A percentile compares a stretch with the other conserved stretches of the same genome.
These are phyloP conservation scores for Cephus spinipes DNA, from an alignment of 2,888 invertebrate genomes.

Conservation along the genomic window DNA sequence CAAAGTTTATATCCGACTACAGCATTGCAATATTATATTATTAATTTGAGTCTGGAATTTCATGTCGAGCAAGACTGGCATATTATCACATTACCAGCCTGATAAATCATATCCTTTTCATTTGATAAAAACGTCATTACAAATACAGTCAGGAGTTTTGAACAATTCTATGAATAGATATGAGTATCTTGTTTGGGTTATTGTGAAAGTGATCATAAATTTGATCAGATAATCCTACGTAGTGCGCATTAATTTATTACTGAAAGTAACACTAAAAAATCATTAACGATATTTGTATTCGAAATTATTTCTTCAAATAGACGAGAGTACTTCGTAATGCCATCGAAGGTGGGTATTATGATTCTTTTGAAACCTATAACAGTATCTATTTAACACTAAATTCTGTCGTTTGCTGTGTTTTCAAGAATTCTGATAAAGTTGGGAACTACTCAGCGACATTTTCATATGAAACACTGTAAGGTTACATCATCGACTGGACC, in stretches of 20 bases:
- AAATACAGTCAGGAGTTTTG: not conserved
- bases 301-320: too few relatives aligned
- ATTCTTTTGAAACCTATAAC: too few relatives aligned
- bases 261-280: too few relatives aligned
- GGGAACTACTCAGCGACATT: not conserved
- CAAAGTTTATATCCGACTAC: not conserved
- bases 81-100: not conserved
- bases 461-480: too few relatives aligned
- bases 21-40: not conserved
- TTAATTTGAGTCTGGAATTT: not conserved
- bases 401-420: not conserved
- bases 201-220: not conserved
- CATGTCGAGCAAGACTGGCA: too few relatives aligned
- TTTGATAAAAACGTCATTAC: not conserved
- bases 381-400: too few relatives aligned
- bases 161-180: too few relatives aligned
- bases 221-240: too few relatives aligned
- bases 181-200: not conserved
- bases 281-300: too few relatives aligned
- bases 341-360: too few relatives aligned
- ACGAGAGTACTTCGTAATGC: too few relatives aligned
- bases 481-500: not conserved
- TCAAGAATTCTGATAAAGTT: not conserved
- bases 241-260: too few relatives aligned
- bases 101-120: not conserved